Base-by-base conservation (phyloP, 2,888 invertebrate genomes). In the Blomia tropicalis region DNA sequence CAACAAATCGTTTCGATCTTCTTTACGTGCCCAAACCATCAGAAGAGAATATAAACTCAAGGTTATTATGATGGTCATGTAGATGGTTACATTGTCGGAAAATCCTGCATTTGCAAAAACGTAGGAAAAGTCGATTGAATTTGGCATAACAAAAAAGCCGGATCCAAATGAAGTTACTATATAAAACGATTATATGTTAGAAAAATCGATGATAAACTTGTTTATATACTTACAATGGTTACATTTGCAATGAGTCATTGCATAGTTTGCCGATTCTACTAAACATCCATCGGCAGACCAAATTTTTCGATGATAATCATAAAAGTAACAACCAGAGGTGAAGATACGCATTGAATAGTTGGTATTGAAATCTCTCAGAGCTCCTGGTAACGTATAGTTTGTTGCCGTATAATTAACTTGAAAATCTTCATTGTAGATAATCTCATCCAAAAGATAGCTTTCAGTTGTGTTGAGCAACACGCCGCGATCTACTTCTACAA, bases 101-200 rank as follows among this genome's bases (percentile, higher is more conserved):
- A 77, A 76, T 63, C 73, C 74, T 4, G 71, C 69, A 69, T 77
- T 75, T 36, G 71, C 70, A 66, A 76, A 75, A 11, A 76, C 74
- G 66, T 72, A 75, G 66, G 71, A 70, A 69, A 75, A 77, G 69
- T 77, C 76, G 19, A 77, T 74, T 17, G 73, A 71, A 68, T 77
- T 77, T 0, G 77, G 77, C 17, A 72, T 71, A 2, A 76, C 74
- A 23, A 73, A 72, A 69, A 75, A 74, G 27, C 75, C 76, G 3
- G 73, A 73, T 7, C 74, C 73, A 67, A 77, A 77, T 36, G 74
- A 71, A 23, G 77, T 76, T 69, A 76, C 60, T 60, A 2, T 47
- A 53, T 19, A 17, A 19, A 3, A 22, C 11, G n/a, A 14, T 41
- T 2, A 5, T 3, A 25, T 43, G 4, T 25, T 14, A 47, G 23